These are phyloP conservation scores for Daphoenositta chrysoptera DNA, from an alignment of 2,113 vertebrate species.

Conservation along the genomic window DNA sequence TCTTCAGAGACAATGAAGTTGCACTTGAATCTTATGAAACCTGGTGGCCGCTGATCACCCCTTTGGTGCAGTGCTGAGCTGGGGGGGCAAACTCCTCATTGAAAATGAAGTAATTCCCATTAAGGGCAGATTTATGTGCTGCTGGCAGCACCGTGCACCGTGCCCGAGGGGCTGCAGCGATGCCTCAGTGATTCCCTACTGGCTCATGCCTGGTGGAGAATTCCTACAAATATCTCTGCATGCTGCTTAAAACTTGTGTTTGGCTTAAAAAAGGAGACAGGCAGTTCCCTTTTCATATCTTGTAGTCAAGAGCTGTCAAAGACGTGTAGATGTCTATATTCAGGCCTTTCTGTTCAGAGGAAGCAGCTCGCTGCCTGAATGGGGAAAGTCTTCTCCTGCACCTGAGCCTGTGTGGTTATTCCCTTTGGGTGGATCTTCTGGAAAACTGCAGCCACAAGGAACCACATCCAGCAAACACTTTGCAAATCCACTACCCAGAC, in stretches of 20 bases:
- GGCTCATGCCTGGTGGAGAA: background rate
- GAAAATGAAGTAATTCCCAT: background rate
- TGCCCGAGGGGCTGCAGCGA: fast-evolving
- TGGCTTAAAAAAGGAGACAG: background rate
- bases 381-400: background rate
- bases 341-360: background rate
- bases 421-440: background rate
- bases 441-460: background rate
- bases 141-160: fast-evolving
- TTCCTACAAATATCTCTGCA: background rate
- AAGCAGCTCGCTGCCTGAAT: background rate
- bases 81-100: background rate
- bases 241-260: background rate
- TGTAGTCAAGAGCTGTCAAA: background rate
- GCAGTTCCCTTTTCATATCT: background rate
- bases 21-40: background rate
- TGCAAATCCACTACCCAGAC: background rate
- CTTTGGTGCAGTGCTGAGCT: background rate
- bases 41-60: background rate
- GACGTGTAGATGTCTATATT: background rate
- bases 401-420: background rate
- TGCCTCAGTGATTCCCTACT: fast-evolving
- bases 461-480: background rate
- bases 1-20: background rate
- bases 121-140: background rate